Evolutionary conservation across 2,888 invertebrate species (phyloP).

Genomic region (Sinotaia quadrata): DNA sequence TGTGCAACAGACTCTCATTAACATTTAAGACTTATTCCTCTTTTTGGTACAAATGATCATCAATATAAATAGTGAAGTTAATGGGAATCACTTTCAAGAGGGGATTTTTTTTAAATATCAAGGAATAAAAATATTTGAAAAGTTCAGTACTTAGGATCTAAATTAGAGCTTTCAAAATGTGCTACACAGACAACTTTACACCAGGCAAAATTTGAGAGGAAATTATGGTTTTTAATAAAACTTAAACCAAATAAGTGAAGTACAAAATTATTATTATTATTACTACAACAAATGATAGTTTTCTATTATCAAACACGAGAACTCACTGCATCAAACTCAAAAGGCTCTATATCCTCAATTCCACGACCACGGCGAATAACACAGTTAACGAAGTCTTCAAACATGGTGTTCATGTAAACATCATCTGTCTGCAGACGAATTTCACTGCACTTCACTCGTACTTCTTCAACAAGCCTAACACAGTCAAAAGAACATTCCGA

Average conservation of each 20-base stretch:
- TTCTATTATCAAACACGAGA: neutral
- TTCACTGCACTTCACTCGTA: slow-evolving; percentile 83
- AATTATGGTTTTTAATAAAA: neutral
- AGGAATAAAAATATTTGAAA: too few species aligned
- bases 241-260: neutral
- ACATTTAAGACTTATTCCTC: too few species aligned
- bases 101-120: too few species aligned
- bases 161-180: too few species aligned
- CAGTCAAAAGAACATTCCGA: too few species aligned
- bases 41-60: too few species aligned
- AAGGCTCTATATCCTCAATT: slow-evolving; percentile 74
- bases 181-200: neutral
- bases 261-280: neutral
- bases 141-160: too few species aligned
- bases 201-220: neutral
- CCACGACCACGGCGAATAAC: slow-evolving; percentile 81
- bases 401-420: slow-evolving; percentile 92
- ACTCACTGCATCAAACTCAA: slow-evolving; percentile 81
- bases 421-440: slow-evolving; percentile 88
- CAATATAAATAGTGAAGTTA: too few species aligned
- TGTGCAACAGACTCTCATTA: too few species aligned
- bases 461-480: slow-evolving; percentile 89
- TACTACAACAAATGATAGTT: too few species aligned
- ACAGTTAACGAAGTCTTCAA: slow-evolving; percentile 83
- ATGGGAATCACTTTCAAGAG: too few species aligned